Evolutionary conservation across 2,888 invertebrate genomes (phyloP), one percentile per base, ranked within the genome.

Genomic region (Brachyopa scutellaris): DNA sequence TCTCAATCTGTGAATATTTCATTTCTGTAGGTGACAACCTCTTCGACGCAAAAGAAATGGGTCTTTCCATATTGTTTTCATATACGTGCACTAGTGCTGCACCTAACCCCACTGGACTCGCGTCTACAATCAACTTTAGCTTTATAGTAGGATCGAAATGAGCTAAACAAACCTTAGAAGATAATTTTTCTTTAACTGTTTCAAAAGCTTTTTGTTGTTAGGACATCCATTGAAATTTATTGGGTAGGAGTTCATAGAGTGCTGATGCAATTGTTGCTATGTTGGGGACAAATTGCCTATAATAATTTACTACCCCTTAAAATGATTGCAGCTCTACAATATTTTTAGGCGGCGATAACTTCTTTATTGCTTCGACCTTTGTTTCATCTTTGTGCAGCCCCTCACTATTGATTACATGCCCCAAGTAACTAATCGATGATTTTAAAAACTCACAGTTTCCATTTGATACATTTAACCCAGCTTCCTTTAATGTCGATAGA

Each of bases 251-350:
- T n/a, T n/a, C n/a, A n/a, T n/a, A n/a, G n/a, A n/a, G n/a, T n/a
- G n/a, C n/a, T n/a, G n/a, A n/a, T n/a, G n/a, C n/a, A n/a, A n/a
- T n/a, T n/a, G n/a, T n/a, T n/a, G n/a, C n/a, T n/a, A 21, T 85
- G n/a, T n/a, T 85, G 7, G 85, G 84, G 0, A 88, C 84, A 84
- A 89, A 90, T 64, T 85, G 86, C 1, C 86, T 83, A 70, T 89
- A 89, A 79, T 88, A 90, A 76, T 89, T 88, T 1, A 88, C 79
- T 66, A 88, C 84, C 0, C 89, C 88, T 2, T 85, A 38, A 72
- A 87, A 88, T 2, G 86, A 85, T 84, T 19, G 86, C 11, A 66
- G 26, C 13, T 66, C 66, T 29, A 7, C 9, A 2, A 66, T 31
- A 53, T 53, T 66, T 42, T 36, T 38, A 3, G 61, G 42, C 5